A percentile compares a stretch with the other conserved stretches of the same genome.
Evolutionary conservation across 2,113 vertebrate genomes (phyloP).

Genomic region (Centropus unirufus): DNA sequence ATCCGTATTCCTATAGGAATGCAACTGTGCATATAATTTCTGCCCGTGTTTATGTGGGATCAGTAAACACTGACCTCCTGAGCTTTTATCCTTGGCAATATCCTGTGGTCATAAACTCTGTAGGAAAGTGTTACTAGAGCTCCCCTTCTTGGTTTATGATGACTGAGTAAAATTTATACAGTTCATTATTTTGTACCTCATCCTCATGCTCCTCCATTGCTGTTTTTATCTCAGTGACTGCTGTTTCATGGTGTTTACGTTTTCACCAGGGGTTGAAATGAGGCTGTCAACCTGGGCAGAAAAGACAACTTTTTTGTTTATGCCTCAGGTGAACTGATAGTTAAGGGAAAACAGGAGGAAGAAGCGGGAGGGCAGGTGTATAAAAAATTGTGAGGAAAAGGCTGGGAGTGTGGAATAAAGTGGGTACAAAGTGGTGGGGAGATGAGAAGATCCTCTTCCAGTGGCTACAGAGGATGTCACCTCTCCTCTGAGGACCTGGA

Average conservation of each 20-base stretch:
- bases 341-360: background rate
- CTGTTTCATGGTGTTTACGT: background rate
- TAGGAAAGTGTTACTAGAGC: background rate
- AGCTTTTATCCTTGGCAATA: background rate
- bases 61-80: background rate
- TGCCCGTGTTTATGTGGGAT: background rate
- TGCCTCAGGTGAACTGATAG: background rate
- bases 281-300: background rate
- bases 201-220: background rate
- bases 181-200: background rate
- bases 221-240: accelerated
- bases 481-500: background rate
- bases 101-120: background rate
- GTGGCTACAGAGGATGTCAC: background rate
- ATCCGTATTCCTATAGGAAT: background rate
- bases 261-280: background rate
- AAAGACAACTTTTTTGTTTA: background rate
- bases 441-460: background rate
- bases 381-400: background rate
- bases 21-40: background rate
- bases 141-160: background rate
- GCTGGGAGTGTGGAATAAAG: background rate
- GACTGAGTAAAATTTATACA: background rate
- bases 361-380: background rate
- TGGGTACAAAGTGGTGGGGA: background rate